Conservation (phyloP, 2,888 invertebrate genomes). For the Pollenia griseotomentosa region DNA sequence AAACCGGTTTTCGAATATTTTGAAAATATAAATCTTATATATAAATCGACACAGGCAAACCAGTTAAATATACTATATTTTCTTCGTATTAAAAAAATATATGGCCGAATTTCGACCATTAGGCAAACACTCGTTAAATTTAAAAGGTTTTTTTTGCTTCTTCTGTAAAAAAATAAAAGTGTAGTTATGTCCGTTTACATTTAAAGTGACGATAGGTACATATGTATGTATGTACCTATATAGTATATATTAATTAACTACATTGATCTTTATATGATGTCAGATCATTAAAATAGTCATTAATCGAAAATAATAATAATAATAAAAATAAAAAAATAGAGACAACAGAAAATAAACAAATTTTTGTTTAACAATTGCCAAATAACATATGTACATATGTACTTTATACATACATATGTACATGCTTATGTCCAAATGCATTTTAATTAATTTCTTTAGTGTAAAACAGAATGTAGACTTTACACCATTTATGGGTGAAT, state of each 20-base stretch:
- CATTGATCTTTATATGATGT: conserved; percentile 45
- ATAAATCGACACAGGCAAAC: no score
- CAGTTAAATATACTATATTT: no score
- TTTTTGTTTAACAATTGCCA: conserved; percentile 27
- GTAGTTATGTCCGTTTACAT: no score
- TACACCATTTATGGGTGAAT: conserved; percentile 30
- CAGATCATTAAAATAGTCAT: conserved; percentile 53
- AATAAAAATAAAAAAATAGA: not conserved
- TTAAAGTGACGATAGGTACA: conserved; percentile 1
- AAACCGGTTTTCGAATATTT: no score
- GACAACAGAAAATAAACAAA: not conserved
- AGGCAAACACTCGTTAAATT: no score
- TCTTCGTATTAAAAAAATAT: no score
- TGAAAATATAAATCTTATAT: no score
- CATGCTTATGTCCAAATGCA: not conserved
- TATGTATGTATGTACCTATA: no score
- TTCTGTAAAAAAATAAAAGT: no score
- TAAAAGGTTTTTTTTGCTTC: no score
- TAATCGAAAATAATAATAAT: not conserved
- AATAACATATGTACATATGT: conserved; percentile 7
- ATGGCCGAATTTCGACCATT: no score
- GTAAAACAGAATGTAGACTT: not conserved
- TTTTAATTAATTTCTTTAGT: conserved; percentile 22
- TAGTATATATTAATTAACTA: conserved; percentile 9
- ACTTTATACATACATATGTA: conserved; percentile 1